Evolutionary conservation across 2,888 invertebrate species (phyloP).

Genomic region (Erpobdella octoculata): DNA sequence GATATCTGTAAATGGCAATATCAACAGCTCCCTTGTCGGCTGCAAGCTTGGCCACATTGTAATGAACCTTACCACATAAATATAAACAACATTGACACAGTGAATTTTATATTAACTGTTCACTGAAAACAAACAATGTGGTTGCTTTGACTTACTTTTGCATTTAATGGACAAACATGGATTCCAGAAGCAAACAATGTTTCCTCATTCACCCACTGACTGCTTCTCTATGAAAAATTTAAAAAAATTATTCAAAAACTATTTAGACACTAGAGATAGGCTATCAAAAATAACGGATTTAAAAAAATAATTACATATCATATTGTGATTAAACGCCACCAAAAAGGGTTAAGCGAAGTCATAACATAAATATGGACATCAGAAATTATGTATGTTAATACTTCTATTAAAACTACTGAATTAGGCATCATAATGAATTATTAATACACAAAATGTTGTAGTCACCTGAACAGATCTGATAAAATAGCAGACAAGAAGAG

Average conservation of each 20-base stretch:
- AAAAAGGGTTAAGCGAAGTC: too few relatives aligned
- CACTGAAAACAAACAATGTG: neutral
- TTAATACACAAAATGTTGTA: neutral
- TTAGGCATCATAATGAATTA: neutral
- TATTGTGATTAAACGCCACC: too few relatives aligned
- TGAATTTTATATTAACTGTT: neutral
- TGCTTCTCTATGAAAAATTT: conserved; percentile 42
- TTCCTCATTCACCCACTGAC: conserved; percentile 73
- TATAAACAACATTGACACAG: too few relatives aligned
- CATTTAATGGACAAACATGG: conserved; percentile 83
- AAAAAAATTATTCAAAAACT: neutral
- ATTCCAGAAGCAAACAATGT: conserved; percentile 71
- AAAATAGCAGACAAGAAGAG: conserved; percentile 42
- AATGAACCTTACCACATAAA: too few relatives aligned
- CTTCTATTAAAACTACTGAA: too few relatives aligned
- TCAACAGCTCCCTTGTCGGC: conserved; percentile 65
- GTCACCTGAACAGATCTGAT: conserved; percentile 48
- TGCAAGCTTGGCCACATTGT: conserved; percentile 82
- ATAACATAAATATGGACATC: too few relatives aligned
- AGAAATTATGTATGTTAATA: too few relatives aligned
- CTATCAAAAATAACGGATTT: neutral
- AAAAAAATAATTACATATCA: neutral
- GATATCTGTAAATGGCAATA: conserved; percentile 70
- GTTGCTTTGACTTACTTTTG: conserved; percentile 60
- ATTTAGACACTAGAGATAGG: too few relatives aligned